Conservation (phyloP, 2,888 invertebrate genomes). For the Eupithecia vulgata region DNA sequence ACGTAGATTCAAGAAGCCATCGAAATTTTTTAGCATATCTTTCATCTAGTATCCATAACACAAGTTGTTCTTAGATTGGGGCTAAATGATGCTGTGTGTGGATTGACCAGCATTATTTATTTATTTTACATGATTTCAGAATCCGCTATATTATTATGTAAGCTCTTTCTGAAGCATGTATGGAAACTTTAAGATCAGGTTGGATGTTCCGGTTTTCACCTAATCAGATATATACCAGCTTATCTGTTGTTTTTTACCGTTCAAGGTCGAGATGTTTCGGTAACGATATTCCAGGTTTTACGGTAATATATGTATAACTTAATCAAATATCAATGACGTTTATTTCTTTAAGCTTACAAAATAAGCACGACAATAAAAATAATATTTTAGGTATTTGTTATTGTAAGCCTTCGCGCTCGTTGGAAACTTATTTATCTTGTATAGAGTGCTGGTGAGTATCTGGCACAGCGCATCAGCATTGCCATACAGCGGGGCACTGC, state of each 20-base stretch:
- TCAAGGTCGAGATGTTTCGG: not conserved
- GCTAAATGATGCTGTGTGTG: not conserved
- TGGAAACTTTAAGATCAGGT: not conserved
- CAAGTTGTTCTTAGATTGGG: not conserved
- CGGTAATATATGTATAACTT: not conserved
- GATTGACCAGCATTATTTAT: too few species aligned
- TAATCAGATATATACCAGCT: not conserved
- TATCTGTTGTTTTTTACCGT: constrained; percentile 2
- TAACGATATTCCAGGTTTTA: constrained; percentile 3
- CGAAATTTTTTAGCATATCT: not conserved
- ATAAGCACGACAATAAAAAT: too few species aligned
- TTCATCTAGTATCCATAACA: not conserved
- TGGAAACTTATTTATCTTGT: too few species aligned
- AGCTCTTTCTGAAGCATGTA: not conserved
- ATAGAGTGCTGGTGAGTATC: too few species aligned
- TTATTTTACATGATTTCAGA: not conserved
- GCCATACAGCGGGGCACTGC: too few species aligned
- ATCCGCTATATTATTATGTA: not conserved
- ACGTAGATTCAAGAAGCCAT: not conserved
- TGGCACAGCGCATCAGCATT: too few species aligned
- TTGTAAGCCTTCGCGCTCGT: too few species aligned
- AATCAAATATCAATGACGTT: too few species aligned
- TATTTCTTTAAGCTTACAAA: too few species aligned
- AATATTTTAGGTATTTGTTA: too few species aligned
- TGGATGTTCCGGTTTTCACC: constrained; percentile 1